phyloP scores from a whole-genome alignment of 1,140 invertebrate species.

The Lepidurus packardi region DNA sequence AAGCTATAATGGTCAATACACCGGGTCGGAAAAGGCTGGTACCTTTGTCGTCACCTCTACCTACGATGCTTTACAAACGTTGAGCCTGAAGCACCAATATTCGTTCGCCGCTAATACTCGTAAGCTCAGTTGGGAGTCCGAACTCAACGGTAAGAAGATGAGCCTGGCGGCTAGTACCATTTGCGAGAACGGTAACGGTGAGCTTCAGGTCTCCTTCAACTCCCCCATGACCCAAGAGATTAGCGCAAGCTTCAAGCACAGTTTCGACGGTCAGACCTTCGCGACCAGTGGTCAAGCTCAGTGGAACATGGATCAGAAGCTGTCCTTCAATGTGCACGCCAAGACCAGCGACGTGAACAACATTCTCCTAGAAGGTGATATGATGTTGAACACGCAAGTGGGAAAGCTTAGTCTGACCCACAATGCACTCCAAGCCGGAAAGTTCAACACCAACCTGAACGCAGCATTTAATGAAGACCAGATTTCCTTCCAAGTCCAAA shows the following conservation, averaged over 20 bases:
- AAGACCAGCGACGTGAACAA: neutral
- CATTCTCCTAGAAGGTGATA: neutral
- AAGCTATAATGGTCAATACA: neutral
- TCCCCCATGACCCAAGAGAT: slow-evolving; percentile 31
- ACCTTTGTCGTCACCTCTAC: slow-evolving; percentile 12
- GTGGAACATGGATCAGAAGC: slow-evolving; percentile 25
- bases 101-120: slow-evolving; percentile 3
- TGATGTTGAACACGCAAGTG: neutral
- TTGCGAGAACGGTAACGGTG: neutral
- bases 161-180: neutral
- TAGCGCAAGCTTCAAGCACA: slow-evolving; percentile 8
- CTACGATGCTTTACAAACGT: slow-evolving; percentile 14
- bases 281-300: neutral
- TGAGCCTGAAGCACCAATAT: slow-evolving; percentile 14
- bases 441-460: neutral
- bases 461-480: slow-evolving; percentile 11
- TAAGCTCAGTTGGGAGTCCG: neutral
- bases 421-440: neutral
- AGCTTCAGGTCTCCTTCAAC: neutral
- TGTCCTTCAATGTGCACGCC: neutral
- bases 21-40: slow-evolving; percentile 12
- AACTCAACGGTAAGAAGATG: slow-evolving; percentile 32
- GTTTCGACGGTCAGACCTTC: slow-evolving; percentile 25
- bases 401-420: neutral
- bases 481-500: neutral